These are phyloP conservation scores for Panthera leo DNA, from an alignment of 2,113 vertebrate species.

Conservation along the genomic window DNA sequence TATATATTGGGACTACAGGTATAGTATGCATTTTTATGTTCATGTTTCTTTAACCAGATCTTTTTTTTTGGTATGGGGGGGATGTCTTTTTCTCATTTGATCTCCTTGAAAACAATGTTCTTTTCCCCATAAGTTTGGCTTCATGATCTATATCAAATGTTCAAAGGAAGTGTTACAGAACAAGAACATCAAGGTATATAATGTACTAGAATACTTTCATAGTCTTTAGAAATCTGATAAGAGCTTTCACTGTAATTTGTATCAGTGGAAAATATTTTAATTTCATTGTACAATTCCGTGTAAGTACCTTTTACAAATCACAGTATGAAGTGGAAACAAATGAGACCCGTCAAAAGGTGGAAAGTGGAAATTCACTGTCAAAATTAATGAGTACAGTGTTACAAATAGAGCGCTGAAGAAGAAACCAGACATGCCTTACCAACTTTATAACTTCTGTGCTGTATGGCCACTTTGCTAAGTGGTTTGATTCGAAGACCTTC, in stretches of 20 bases:
- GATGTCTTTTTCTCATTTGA: constrained; percentile 60
- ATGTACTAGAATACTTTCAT: constrained; percentile 62
- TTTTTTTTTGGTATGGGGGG: neutral
- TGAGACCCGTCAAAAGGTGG: neutral
- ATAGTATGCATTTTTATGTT: constrained; percentile 82
- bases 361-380: constrained; percentile 57
- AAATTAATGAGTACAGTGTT: neutral
- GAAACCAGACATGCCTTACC: neutral
- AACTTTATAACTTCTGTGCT: neutral
- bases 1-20: constrained; percentile 98
- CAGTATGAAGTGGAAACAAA: constrained; percentile 12
- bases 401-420: neutral
- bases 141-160: constrained; percentile 68
- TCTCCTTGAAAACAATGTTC: constrained; percentile 68
- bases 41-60: constrained; percentile 68
- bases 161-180: constrained; percentile 71
- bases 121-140: constrained; percentile 62
- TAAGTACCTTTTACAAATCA: constrained; percentile 42
- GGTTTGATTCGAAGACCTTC: neutral
- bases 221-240: constrained; percentile 76
- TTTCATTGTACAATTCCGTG: constrained; percentile 6
- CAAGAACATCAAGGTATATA: constrained; percentile 52
- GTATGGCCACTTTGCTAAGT: neutral
- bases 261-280: constrained; percentile 75
- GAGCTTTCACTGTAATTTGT: constrained; percentile 69